Evolutionary conservation across 37 sponge, comb jelly and placozoan species (phyloP).

Genomic region (Ianthella basta): DNA sequence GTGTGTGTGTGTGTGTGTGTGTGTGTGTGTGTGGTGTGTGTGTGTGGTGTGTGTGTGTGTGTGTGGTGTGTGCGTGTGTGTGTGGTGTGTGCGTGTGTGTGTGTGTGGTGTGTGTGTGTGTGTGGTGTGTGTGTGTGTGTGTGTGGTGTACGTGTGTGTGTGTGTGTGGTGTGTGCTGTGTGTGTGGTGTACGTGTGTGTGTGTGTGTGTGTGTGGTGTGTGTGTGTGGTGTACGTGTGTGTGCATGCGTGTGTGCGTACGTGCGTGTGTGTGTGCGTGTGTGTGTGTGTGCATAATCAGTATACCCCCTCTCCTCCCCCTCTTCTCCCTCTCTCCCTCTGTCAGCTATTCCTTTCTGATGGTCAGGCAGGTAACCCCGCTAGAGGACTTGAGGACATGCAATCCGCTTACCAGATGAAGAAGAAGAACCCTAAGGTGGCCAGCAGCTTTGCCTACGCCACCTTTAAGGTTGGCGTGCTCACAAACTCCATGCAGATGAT

Average conservation of each 20-base stretch:
- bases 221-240: constrained; percentile 42
- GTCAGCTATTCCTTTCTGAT: neutral
- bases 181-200: constrained; percentile 35
- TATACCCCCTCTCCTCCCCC: neutral
- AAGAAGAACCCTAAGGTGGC: neutral
- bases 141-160: constrained; percentile 28
- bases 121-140: constrained; percentile 39
- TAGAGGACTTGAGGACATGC: constrained; percentile 8
- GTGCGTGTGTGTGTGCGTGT: constrained; percentile 35
- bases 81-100: constrained; percentile 38
- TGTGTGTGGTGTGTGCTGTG: no score
- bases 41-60: constrained; percentile 40
- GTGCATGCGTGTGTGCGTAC: constrained; percentile 37
- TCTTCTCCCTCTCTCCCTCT: neutral
- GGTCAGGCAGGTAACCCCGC: neutral
- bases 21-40: constrained; percentile 31
- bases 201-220: constrained; percentile 50
- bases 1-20: constrained; percentile 26
- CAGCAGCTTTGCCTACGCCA: neutral
- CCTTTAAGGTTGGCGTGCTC: constrained; percentile 14
- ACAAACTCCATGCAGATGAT: constrained; percentile 10
- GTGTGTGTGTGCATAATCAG: constrained; percentile 14
- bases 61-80: constrained; percentile 37
- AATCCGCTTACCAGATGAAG: neutral
- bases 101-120: constrained; percentile 43